phyloP scores from a whole-genome alignment of 2,888 invertebrate genomes.

The Clepsis dumicolana region DNA sequence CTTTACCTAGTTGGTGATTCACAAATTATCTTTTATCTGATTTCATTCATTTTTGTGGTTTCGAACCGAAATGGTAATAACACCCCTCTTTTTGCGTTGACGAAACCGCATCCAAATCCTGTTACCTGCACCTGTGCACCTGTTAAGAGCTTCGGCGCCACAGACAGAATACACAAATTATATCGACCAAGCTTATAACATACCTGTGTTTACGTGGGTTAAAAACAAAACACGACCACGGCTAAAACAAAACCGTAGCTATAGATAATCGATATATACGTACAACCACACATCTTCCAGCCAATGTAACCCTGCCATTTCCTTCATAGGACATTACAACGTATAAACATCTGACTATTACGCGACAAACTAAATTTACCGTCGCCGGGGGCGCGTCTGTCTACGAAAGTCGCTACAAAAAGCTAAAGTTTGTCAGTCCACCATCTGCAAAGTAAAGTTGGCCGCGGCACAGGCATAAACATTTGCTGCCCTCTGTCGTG shows the following conservation, averaged over 20 bases:
- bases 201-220: too few relatives aligned
- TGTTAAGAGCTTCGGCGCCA: too few relatives aligned
- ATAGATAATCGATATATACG: slow-evolving; percentile 1
- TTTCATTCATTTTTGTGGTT: too few relatives aligned
- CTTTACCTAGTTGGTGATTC: too few relatives aligned
- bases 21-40: too few relatives aligned
- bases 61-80: too few relatives aligned
- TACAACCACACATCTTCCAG: slow-evolving; percentile 7
- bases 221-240: background rate
- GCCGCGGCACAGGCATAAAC: slow-evolving; percentile 30
- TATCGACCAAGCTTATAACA: too few relatives aligned
- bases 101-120: too few relatives aligned
- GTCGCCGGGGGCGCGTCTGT: background rate
- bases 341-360: slow-evolving; percentile 32
- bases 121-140: too few relatives aligned
- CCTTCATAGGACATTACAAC: slow-evolving; percentile 31
- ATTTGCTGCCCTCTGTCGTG: slow-evolving; percentile 27
- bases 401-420: background rate
- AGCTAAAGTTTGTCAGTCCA: background rate
- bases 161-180: too few relatives aligned
- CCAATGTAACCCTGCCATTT: slow-evolving; percentile 8
- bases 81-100: too few relatives aligned
- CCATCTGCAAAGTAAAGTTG: slow-evolving; percentile 3
- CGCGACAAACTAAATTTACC: slow-evolving; percentile 18
- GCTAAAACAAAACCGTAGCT: background rate